Conservation (phyloP, 2,113 vertebrate genomes). For the Psettodes erumei region DNA sequence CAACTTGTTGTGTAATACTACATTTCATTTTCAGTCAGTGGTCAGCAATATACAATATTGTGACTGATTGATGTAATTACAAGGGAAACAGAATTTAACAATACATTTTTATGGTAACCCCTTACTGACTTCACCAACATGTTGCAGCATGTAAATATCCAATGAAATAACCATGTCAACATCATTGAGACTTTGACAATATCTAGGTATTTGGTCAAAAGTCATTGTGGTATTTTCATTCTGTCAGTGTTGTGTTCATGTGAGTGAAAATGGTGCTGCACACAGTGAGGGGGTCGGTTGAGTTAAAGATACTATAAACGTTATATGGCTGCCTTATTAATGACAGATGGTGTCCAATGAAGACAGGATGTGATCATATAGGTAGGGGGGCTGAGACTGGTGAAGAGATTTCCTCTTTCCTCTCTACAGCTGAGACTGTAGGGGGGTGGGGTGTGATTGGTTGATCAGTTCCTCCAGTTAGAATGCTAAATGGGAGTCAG, state of each 20-base stretch:
- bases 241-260: not conserved
- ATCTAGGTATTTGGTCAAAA: not conserved
- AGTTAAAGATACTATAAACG: conserved; percentile 53
- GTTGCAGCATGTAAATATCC: not conserved
- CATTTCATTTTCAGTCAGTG: no score
- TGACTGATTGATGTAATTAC: no score
- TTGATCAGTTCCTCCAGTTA: not conserved
- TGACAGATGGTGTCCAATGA: conserved; percentile 53
- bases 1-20: no score
- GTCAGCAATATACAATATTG: no score
- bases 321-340: conserved; percentile 58
- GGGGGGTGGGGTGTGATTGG: not conserved
- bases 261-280: not conserved
- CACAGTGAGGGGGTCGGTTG: conserved; percentile 33
- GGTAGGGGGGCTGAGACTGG: not conserved
- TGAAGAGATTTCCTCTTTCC: conserved; percentile 1
- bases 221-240: not conserved
- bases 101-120: not conserved
- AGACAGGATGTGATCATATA: conserved; percentile 25
- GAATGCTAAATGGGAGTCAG: not conserved
- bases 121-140: not conserved
- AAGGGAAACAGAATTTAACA: no score
- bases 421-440: no score
- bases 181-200: not conserved
- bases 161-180: not conserved